Conservation (phyloP, 2,113 vertebrate genomes). For the Colossoma macropomum region DNA sequence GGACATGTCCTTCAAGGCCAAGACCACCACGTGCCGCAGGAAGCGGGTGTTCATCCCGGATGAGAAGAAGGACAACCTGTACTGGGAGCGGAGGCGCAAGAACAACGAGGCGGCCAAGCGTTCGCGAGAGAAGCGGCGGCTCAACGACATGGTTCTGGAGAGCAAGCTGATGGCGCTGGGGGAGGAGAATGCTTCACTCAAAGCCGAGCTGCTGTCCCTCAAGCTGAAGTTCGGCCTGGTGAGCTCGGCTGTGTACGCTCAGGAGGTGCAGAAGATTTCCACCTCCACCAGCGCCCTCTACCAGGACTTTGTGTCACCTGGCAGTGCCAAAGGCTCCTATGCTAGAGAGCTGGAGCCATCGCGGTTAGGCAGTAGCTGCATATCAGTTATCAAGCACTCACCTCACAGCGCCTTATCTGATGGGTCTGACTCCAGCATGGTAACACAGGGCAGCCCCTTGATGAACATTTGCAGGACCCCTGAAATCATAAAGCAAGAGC, state of each 20-base stretch:
- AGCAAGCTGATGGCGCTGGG: conserved; percentile 93
- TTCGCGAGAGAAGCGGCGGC: conserved; percentile 92
- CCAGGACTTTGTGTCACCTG: conserved; percentile 80
- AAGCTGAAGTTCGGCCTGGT: conserved; percentile 94
- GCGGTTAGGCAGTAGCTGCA: conserved; percentile 83
- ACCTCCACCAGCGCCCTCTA: conserved; percentile 79
- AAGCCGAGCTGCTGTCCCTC: conserved; percentile 88
- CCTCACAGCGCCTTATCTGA: conserved; percentile 84
- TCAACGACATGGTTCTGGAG: conserved; percentile 97
- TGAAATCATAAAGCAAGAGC: conserved; percentile 87
- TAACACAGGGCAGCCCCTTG: conserved; percentile 69
- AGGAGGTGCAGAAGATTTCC: conserved; percentile 90
- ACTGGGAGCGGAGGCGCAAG: conserved; percentile 95
- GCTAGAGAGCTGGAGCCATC: conserved; percentile 80
- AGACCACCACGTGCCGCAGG: conserved; percentile 82
- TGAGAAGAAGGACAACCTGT: conserved; percentile 93
- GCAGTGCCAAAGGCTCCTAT: conserved; percentile 70
- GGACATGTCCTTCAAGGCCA: conserved; percentile 75
- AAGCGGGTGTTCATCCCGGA: conserved; percentile 96
- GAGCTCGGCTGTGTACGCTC: conserved; percentile 86
- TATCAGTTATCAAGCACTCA: conserved; percentile 96
- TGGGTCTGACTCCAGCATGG: conserved; percentile 74
- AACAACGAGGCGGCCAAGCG: conserved; percentile 97
- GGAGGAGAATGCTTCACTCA: conserved; percentile 92
- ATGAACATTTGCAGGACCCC: conserved; percentile 76